Percentiles rank a stretch among this genome's conserved stretches.
phyloP scores from a whole-genome alignment of 2,888 invertebrate species.

The Athrips mouffetella region DNA sequence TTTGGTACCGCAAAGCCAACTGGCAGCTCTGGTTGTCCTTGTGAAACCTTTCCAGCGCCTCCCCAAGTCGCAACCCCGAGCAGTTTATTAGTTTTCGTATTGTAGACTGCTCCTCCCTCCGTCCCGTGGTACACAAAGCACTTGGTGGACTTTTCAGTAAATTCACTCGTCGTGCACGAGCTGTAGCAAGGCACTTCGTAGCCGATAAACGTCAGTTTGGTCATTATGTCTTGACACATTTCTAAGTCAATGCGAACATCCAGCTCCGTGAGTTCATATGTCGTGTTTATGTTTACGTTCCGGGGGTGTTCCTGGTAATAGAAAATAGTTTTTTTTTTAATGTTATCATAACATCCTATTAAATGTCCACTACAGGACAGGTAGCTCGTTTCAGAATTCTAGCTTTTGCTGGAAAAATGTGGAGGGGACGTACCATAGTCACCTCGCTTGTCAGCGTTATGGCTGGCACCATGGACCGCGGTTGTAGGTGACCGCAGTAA shows the following conservation, averaged over 20 bases:
- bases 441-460: too few species aligned
- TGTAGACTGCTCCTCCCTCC: constrained; percentile 15
- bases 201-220: constrained; percentile 21
- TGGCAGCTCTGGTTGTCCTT: background rate
- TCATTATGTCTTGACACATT: background rate
- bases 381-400: too few species aligned
- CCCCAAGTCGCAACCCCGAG: constrained; percentile 22
- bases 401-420: too few species aligned
- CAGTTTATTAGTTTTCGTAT: constrained; percentile 1
- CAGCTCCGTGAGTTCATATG: background rate
- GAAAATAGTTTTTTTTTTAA: too few species aligned
- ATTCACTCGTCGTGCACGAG: background rate
- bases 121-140: constrained; percentile 15
- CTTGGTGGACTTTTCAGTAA: background rate
- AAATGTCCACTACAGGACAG: too few species aligned
- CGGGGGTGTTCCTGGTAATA: too few species aligned
- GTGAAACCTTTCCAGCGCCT: background rate
- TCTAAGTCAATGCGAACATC: background rate
- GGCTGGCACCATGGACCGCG: too few species aligned
- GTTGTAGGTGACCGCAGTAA: too few species aligned
- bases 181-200: constrained; percentile 26
- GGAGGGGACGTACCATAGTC: too few species aligned
- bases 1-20: constrained; percentile 19
- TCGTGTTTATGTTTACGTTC: too few species aligned
- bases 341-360: too few species aligned